Evolutionary conservation across 2,113 vertebrate species (phyloP).

Genomic region (Ivindomyrus marchei): DNA sequence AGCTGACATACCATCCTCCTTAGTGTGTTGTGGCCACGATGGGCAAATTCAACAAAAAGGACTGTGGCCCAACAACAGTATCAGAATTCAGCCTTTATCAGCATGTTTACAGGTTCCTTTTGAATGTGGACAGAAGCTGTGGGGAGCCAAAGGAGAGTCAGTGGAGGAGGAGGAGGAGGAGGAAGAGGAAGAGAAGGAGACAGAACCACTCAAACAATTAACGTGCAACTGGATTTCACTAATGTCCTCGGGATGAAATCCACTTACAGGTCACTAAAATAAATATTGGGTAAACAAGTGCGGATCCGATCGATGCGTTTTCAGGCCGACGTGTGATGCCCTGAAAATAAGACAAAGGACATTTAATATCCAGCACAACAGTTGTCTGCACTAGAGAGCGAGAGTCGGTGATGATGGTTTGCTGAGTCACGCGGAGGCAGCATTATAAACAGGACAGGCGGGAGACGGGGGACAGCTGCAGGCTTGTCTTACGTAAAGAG

Average conservation of each 20-base stretch:
- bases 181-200: neutral
- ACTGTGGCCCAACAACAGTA: neutral
- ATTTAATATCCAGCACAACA: constrained; percentile 10
- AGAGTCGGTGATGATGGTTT: neutral
- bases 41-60: neutral
- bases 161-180: neutral
- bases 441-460: neutral
- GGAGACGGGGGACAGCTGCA: neutral
- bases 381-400: neutral
- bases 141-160: neutral
- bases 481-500: neutral
- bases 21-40: neutral
- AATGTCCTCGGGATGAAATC: constrained; percentile 7
- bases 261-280: constrained; percentile 8
- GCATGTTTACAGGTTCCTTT: neutral
- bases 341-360: constrained; percentile 9
- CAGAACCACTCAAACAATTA: constrained; percentile 15
- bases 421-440: neutral
- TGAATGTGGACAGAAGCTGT: neutral
- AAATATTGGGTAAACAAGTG: constrained; percentile 11
- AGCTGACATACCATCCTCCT: neutral
- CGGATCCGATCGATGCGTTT: neutral
- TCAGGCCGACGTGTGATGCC: neutral
- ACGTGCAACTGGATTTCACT: constrained; percentile 1
- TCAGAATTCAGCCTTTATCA: neutral